These are phyloP conservation scores for Corythaixoides concolor DNA, from an alignment of 2,113 vertebrate species.

Conservation along the genomic window DNA sequence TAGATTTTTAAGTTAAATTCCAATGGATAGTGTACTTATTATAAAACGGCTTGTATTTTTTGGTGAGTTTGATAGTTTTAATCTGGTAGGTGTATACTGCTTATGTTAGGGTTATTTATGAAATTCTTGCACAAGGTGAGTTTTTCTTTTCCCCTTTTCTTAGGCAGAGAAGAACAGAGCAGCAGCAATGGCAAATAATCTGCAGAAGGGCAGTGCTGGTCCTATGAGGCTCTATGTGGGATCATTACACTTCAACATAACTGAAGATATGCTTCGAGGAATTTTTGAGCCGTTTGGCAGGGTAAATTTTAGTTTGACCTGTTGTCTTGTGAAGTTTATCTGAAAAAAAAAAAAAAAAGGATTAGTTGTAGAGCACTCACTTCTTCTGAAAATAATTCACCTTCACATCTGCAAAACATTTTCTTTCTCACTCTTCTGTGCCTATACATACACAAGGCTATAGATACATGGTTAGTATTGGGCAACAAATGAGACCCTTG, in stretches of 20 bases:
- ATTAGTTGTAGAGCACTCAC: neutral
- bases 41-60: neutral
- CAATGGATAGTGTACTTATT: neutral
- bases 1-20: neutral
- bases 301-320: slow-evolving; percentile 62
- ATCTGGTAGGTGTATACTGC: neutral
- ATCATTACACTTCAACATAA: slow-evolving; percentile 96
- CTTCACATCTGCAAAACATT: neutral
- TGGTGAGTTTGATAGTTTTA: neutral
- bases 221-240: slow-evolving; percentile 95
- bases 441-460: neutral
- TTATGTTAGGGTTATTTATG: neutral
- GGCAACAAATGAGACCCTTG: neutral
- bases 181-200: slow-evolving; percentile 92
- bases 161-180: slow-evolving; percentile 98
- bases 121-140: neutral
- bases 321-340: neutral
- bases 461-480: neutral
- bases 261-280: slow-evolving; percentile 95
- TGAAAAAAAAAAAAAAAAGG: neutral
- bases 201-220: slow-evolving; percentile 90
- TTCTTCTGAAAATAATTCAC: neutral
- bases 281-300: slow-evolving; percentile 97
- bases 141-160: neutral
- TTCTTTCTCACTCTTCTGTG: neutral